phyloP scores from a whole-genome alignment of 2,797 vertebrate species.

The Acanthopagrus latus region DNA sequence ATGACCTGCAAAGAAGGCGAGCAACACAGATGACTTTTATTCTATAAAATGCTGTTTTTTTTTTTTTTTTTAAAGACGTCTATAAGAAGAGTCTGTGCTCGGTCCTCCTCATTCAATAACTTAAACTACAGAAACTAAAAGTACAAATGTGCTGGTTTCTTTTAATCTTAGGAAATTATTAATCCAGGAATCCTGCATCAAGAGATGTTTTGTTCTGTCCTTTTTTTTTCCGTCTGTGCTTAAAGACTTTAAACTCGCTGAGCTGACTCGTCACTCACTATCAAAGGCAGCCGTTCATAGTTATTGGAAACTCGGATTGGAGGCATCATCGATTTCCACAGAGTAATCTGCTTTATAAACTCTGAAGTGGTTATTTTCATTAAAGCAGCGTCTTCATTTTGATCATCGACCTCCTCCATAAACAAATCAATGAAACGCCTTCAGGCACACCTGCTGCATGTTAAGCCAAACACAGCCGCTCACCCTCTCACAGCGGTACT shows the following conservation, averaged over 20 bases:
- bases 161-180: background rate
- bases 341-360: background rate
- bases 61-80: too few species aligned
- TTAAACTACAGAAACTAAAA: background rate
- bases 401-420: background rate
- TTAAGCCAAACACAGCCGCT: conserved; percentile 29
- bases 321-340: too few species aligned
- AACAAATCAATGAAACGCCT: background rate
- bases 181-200: too few species aligned
- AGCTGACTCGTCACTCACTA: too few species aligned
- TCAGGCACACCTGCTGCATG: background rate
- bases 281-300: too few species aligned
- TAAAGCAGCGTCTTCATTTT: background rate
- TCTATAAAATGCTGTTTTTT: too few species aligned
- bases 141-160: background rate
- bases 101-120: background rate
- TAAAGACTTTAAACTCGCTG: too few species aligned
- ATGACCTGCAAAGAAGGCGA: background rate
- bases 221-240: too few species aligned
- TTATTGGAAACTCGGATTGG: too few species aligned
- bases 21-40: background rate
- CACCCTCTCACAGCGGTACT: conserved; percentile 97
- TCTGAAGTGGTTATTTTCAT: background rate
- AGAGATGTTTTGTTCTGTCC: too few species aligned
- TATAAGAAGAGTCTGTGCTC: background rate